These are phyloP conservation scores for Euura saliciscinereae DNA, from an alignment of 1,140 invertebrate species.

Conservation along the genomic window DNA sequence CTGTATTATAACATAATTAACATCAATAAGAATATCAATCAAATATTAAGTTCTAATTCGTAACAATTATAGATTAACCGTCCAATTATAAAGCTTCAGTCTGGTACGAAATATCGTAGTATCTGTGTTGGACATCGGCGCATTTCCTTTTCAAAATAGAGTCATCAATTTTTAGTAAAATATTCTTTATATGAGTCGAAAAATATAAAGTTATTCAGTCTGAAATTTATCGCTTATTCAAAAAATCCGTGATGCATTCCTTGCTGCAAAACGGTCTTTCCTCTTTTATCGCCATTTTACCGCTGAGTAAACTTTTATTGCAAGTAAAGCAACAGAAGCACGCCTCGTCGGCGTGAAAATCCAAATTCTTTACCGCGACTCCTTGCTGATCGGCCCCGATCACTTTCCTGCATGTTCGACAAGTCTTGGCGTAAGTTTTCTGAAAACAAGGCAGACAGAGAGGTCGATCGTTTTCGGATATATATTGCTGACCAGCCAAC, in stretches of 20 bases:
- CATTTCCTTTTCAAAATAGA: too few species aligned
- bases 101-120: too few species aligned
- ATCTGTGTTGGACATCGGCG: too few species aligned
- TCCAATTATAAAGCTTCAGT: too few species aligned
- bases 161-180: too few species aligned
- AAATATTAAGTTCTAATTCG: too few species aligned
- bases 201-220: too few species aligned
- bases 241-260: slow-evolving; percentile 50
- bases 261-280: slow-evolving; percentile 73
- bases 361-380: slow-evolving; percentile 73
- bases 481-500: slow-evolving; percentile 80
- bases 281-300: slow-evolving; percentile 69
- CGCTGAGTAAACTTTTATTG: slow-evolving; percentile 72
- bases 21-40: too few species aligned
- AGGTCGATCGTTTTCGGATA: slow-evolving; percentile 77
- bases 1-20: not conserved
- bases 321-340: slow-evolving; percentile 80
- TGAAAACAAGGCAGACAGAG: slow-evolving; percentile 82
- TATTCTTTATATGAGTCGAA: too few species aligned
- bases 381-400: slow-evolving; percentile 80
- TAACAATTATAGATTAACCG: too few species aligned
- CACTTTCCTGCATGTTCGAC: slow-evolving; percentile 70
- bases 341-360: slow-evolving; percentile 78
- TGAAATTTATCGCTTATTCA: slow-evolving; percentile 25
- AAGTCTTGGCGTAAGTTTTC: slow-evolving; percentile 76